These are phyloP conservation scores for Dipodomys stephensi DNA, from an alignment of 2,113 vertebrate species.

Conservation along the genomic window DNA sequence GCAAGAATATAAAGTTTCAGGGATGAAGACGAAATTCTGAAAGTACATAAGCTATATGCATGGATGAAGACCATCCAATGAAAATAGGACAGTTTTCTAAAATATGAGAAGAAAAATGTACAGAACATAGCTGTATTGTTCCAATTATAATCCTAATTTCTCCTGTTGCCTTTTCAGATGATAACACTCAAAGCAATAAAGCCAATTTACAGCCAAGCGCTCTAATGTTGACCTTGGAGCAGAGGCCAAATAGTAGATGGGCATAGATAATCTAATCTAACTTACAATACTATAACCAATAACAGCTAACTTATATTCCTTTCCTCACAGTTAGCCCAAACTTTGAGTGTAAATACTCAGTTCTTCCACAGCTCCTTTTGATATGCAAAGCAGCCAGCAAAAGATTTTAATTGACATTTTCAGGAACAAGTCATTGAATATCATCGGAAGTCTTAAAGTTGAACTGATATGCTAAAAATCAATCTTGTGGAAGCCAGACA, in stretches of 20 bases:
- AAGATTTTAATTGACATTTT: slow-evolving; percentile 72
- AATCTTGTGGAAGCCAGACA: slow-evolving; percentile 64
- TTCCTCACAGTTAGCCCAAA: slow-evolving; percentile 9
- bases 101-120: neutral
- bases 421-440: slow-evolving; percentile 60
- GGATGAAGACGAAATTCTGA: neutral
- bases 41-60: neutral
- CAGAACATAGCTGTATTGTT: neutral
- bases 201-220: neutral
- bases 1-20: neutral
- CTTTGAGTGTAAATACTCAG: slow-evolving; percentile 32
- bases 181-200: neutral
- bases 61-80: neutral
- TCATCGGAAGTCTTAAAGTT: slow-evolving; percentile 61
- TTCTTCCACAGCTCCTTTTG: neutral
- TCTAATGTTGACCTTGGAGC: neutral
- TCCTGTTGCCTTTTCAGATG: neutral
- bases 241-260: neutral
- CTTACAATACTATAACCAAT: neutral
- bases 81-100: neutral
- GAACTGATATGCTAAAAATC: slow-evolving; percentile 68
- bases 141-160: neutral
- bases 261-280: slow-evolving; percentile 45
- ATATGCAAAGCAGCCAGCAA: slow-evolving; percentile 50
- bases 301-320: neutral